Evolutionary conservation across 2,888 invertebrate genomes (phyloP).

Genomic region (Platycheirus albimanus): DNA sequence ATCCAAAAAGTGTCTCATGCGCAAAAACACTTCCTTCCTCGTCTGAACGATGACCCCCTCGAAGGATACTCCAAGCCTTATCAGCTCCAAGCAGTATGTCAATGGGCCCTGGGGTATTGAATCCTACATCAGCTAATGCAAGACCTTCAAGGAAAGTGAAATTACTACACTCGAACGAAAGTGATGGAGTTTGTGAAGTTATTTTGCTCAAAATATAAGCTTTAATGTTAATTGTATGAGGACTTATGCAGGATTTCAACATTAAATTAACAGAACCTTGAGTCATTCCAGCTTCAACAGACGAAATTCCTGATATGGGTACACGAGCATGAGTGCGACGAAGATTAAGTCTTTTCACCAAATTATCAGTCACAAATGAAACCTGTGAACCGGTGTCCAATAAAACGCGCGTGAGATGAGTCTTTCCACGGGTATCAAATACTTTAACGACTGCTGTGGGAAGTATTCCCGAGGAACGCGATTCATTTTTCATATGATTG

Average conservation of each 20-base stretch:
- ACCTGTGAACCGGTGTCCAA: too few relatives aligned
- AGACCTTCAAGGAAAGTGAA: neutral
- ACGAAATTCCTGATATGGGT: slow-evolving; percentile 10
- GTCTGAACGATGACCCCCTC: slow-evolving; percentile 6
- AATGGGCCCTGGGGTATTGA: neutral
- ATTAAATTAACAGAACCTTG: neutral
- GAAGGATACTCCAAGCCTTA: slow-evolving; percentile 25
- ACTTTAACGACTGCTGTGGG: neutral
- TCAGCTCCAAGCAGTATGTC: too few relatives aligned
- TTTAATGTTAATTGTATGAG: neutral
- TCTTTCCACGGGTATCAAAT: neutral
- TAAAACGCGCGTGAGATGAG: neutral
- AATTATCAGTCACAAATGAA: too few relatives aligned
- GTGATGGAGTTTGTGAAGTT: neutral
- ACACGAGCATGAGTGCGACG: slow-evolving; percentile 9
- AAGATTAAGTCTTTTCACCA: slow-evolving; percentile 3
- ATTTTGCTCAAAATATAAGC: too few relatives aligned
- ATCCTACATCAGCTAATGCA: neutral
- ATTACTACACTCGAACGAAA: neutral
- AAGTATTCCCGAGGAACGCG: neutral
- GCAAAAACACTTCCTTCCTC: too few relatives aligned
- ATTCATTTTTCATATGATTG: too few relatives aligned
- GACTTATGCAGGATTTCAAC: neutral
- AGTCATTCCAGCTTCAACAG: neutral
- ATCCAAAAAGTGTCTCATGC: too few relatives aligned